Evolutionary conservation across 2,797 vertebrate genomes (phyloP), one percentile per base, ranked within the genome.

Genomic region (Manis crassicaudata): DNA sequence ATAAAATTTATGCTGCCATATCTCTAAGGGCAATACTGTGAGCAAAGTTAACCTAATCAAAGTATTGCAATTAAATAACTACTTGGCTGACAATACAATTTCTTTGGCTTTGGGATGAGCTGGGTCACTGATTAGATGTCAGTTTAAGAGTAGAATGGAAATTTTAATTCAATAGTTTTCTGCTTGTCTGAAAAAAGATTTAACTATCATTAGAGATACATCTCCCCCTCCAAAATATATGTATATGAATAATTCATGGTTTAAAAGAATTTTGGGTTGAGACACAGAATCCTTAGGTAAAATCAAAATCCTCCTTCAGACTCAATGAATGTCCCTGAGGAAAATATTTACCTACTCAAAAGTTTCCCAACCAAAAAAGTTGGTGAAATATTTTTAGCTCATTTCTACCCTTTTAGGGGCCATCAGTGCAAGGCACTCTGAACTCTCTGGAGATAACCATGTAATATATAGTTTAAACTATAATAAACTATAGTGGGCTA

Each of bases 181-280:
- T 84, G 52, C 14, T 87, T 93, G 13, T 65, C 35, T 80, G 56
- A 91, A 87, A 87, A 96, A 92, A 92, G 79, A 67, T 70, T 75
- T 50, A 72, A 80, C 35, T 80, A 88, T 43, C 62, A 77, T 72
- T n/a, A 68, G 35, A 88, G 70, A 56, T 68, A 83, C 40, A 65
- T 23, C 32, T 76, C 25, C 29, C 37, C 14, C 21, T 27, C 32
- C 3, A 43, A 87, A 83, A 77, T 56, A 65, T 56, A 76, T 37
- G 35, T 37, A 76, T 76, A 68, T 76, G 35, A 82, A 62, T 92
- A 63, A 90, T 80, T 84, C 50, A 32, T 83, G 52, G 40, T 20
- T 73, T 90, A 32, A 97, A 89, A 91, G 73, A 84, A 73, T 65
- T 85, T 60, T 80, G 58, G 29, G 35, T 56, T 84, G 18, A 80